Evolutionary conservation across 1,140 invertebrate genomes (phyloP), one percentile per base, ranked within the genome.

Genomic region (Calephelis nemesis): DNA sequence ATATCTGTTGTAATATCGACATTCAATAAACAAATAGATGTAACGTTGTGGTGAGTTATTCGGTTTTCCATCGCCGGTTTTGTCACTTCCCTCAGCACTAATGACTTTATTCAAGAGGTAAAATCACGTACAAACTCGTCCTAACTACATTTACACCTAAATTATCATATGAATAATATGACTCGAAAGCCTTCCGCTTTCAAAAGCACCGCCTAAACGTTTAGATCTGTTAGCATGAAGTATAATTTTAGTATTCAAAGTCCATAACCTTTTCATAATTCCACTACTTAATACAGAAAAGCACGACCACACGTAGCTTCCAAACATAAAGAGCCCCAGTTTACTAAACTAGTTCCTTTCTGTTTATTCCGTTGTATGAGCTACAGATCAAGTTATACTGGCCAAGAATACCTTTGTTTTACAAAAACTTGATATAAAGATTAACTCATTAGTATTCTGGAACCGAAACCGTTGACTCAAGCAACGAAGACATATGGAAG

Each of bases 371-470:
- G 45, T 47, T 30, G 52, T 12, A 58, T 58, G 19, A 39, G 30
- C 10, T 45, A 65, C 60, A 63, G 82, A 49, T 82, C 84, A 77
- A 76, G 65, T 71, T 75, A 68, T 47, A 62, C 49, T 78, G 79
- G 81, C 63, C 74, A 66, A 67, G 71, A 74, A 75, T 77, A 82
- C 84, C 76, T 87, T 87, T 87, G 83, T 87, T 85, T 85, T 78
- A 82, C 83, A 78, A 87, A 80, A 84, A 84, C 75, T 78, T 79
- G 81, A 87, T 87, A 84, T 85, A 85, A 87, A 87, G 85, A 87
- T 87, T 83, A 85, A 83, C 83, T 83, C 83, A 85, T 87, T 87
- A 87, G 83, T 85, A 87, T 87, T 85, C 85, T 40, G 71, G 72
- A 73, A 74, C 71, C 69, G 73, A 66, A 78, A 74, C 73, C 74